phyloP scores from a whole-genome alignment of 2,888 invertebrate species.

The Craniophora ligustri region DNA sequence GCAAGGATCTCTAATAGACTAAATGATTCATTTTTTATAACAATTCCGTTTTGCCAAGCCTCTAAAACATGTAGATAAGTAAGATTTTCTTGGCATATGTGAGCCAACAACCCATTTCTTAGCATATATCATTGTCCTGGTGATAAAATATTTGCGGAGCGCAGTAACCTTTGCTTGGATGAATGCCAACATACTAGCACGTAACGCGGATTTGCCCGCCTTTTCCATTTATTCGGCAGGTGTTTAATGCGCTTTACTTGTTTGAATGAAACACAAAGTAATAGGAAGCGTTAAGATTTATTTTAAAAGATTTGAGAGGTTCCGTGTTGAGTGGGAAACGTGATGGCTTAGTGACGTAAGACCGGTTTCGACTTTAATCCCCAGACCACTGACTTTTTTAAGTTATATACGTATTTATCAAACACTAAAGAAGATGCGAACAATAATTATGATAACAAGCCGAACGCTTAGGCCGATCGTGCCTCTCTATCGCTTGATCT shows the following conservation, averaged over 20 bases:
- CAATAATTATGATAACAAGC: too few species aligned
- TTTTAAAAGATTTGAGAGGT: conserved; percentile 16
- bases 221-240: conserved; percentile 43
- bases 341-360: too few species aligned
- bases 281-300: conserved; percentile 19
- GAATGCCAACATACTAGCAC: conserved; percentile 33
- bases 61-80: conserved; percentile 16
- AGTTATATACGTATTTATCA: too few species aligned
- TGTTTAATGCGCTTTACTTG: conserved; percentile 43
- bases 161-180: conserved; percentile 33
- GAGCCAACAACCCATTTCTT: conserved; percentile 12
- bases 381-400: too few species aligned
- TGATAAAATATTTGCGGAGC: conserved; percentile 37
- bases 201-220: conserved; percentile 16
- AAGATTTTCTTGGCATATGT: conserved; percentile 9
- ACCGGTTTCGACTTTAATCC: too few species aligned
- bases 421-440: too few species aligned
- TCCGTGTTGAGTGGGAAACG: too few species aligned
- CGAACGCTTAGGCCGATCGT: too few species aligned
- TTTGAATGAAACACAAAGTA: conserved; percentile 23
- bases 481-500: too few species aligned
- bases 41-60: background rate
- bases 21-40: too few species aligned
- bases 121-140: conserved; percentile 33
- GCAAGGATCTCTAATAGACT: too few species aligned